A percentile compares a stretch with the other conserved stretches of the same genome.
Evolutionary conservation across 64 coral and sea anemone species (phyloP).

Genomic region (Stichodactyla mertensii): DNA sequence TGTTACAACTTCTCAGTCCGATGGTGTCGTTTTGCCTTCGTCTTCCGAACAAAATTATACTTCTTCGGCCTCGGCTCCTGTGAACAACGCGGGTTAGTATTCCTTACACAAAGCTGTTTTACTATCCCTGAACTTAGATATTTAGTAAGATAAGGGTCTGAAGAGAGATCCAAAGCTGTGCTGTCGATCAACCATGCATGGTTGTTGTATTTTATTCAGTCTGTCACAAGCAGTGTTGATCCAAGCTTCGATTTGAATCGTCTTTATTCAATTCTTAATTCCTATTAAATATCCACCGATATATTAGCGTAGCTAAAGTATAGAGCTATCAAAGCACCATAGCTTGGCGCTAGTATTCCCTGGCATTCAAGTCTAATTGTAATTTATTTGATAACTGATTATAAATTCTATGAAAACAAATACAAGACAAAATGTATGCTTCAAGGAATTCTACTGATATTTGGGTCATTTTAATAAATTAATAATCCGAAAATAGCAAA

Average conservation of each 20-base stretch:
- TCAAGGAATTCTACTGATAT: no score
- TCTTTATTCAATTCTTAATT: no score
- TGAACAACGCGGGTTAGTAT: background rate
- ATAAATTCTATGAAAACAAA: background rate
- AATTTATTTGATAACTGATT: background rate
- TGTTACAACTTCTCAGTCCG: background rate
- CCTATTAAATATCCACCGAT: no score
- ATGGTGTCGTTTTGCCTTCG: conserved; percentile 7
- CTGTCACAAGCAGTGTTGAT: conserved; percentile 4
- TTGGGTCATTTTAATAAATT: no score
- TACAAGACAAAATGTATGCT: no score
- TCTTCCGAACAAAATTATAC: background rate
- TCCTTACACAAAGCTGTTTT: background rate
- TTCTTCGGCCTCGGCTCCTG: background rate
- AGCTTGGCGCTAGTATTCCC: background rate
- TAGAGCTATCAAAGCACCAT: background rate
- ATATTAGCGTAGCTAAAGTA: background rate
- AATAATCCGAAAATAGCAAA: no score
- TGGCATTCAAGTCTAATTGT: background rate
- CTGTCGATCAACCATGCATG: background rate
- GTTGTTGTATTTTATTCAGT: background rate
- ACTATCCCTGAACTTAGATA: background rate
- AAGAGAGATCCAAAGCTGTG: background rate
- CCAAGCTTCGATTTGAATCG: background rate
- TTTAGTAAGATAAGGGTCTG: background rate